Base-by-base conservation (phyloP, 1,140 invertebrate species). In the Proctacanthus coquilletti region DNA sequence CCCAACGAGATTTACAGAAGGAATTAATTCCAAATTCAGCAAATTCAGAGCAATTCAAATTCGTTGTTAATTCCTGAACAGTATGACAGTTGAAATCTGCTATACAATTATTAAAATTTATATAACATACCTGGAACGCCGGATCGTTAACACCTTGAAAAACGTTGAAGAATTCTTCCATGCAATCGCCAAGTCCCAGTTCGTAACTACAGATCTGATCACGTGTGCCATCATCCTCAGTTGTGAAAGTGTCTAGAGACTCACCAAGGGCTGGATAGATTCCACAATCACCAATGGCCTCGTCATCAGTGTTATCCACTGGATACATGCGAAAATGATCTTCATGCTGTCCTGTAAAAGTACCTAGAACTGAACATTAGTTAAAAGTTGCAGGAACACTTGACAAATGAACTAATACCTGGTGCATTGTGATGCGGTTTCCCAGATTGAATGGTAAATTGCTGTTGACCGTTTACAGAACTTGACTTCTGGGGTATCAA, bases 151-250 rank as follows among this genome's bases (percentile, higher is more conserved):
- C 40, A 33, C 44, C 42, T 15, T 47, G 45, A 29, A 41, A 34
- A 38, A 54, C 54, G 42, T 57, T 53, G 34, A 60, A 56, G 44
- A 59, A 53, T 15, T 60, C 57, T 38, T 60, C 54, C 49, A 60
- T 54, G 44, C 55, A 52, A 18, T 45, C 52, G n/a, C 45, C 43
- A 13, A 53, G 46, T 27, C 53, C 53, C 34, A 41, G 13, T 32
- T 41, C 40, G 15, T 41, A 41, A 33, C 32, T 41, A 15, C 34
- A 41, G 11, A 36, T 41, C 11, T n/a, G 34, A 21, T 36, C 40
- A 11, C 27, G 11, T 3, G 34, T 14, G 25, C 18, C 34, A 17
- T 41, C 34, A 8, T 36, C 40, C 21, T 41, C 40, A 18, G 40
- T 18, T 33, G 25, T 41, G 5, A 41, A 41, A 4, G 14, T 13